Base-by-base conservation (phyloP, 2,113 vertebrate genomes). In the Gasterosteus aculeatus region DNA sequence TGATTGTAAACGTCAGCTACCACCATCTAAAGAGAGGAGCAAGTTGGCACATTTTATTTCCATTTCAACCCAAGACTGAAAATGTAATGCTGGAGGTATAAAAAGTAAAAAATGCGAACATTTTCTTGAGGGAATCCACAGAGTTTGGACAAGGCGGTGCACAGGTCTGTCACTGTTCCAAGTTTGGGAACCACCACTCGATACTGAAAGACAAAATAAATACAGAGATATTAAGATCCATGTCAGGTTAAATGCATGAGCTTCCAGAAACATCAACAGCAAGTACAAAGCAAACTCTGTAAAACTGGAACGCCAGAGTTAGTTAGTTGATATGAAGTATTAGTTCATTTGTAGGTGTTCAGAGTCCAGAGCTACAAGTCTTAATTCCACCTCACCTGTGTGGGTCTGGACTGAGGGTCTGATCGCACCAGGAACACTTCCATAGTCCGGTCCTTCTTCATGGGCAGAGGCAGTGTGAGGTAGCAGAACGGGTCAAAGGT, bases 1-100 rank as follows among this genome's bases (percentile, higher is more conserved):
- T 98, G 97, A 94, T 98, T 99, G 92, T 99, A 99, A 84, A 99
- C 96, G 38, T 98, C 97, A 42, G 97, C 95, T 87, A 99, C 97
- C 93, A 98, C 95, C 97, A 99, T 99, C 97, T 99, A 88, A 72
- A 69, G 62, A 72, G 14, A 80, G 19, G 67, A 35, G 4, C 0
- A n/a, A 54, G 26, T 63, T 44, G 75, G 19, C 3, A 41, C 0
- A 33, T 1, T 2, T 2, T 3, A 41, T 7, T 51, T 46, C 33
- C 2, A 69, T 62, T 31, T 51, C 0, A 61, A 38, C n/a, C 6
- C 0, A 29, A 41, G 31, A 66, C 4, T 58, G 10, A 41, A 65
- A 47, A 10, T 31, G 5, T 44, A 7, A 59, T 38, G 51, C 15
- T 54, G 9, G 41, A 4, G 2, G 51, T 33, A 12, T 15, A 18